These are phyloP conservation scores for Pandemis corylana DNA, from an alignment of 2,888 invertebrate genomes.

Conservation along the genomic window DNA sequence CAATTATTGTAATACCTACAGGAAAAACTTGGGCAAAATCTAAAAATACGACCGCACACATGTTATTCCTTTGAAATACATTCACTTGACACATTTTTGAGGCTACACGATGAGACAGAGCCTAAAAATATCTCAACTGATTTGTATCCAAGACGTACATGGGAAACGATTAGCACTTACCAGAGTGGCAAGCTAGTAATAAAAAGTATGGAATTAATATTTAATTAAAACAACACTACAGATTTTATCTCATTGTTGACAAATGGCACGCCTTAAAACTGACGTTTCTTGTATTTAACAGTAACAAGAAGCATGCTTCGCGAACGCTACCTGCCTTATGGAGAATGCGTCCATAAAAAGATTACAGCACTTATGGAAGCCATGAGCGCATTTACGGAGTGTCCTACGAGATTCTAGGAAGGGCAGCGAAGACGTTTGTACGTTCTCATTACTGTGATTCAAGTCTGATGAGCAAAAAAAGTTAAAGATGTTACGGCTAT, in stretches of 20 bases:
- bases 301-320: constrained; percentile 37
- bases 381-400: constrained; percentile 51
- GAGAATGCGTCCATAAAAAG: constrained; percentile 53
- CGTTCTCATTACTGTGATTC: constrained; percentile 41
- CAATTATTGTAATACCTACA: constrained; percentile 37
- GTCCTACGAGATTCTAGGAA: constrained; percentile 51
- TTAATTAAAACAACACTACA: constrained; percentile 19
- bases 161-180: neutral
- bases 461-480: constrained; percentile 27
- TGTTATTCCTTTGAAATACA: constrained; percentile 31
- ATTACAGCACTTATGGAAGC: constrained; percentile 51
- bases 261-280: constrained; percentile 10
- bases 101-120: constrained; percentile 17
- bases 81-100: constrained; percentile 34
- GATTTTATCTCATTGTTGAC: constrained; percentile 10
- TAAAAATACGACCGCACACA: constrained; percentile 29
- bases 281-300: constrained; percentile 20
- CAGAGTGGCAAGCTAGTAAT: constrained; percentile 18
- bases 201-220: constrained; percentile 12
- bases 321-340: constrained; percentile 43
- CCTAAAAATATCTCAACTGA: constrained; percentile 14
- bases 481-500: constrained; percentile 44
- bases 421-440: constrained; percentile 5
- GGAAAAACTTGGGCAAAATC: constrained; percentile 33
- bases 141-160: constrained; percentile 3